Conservation (phyloP, 1,140 invertebrate genomes). For the Ridgeia piscesae region DNA sequence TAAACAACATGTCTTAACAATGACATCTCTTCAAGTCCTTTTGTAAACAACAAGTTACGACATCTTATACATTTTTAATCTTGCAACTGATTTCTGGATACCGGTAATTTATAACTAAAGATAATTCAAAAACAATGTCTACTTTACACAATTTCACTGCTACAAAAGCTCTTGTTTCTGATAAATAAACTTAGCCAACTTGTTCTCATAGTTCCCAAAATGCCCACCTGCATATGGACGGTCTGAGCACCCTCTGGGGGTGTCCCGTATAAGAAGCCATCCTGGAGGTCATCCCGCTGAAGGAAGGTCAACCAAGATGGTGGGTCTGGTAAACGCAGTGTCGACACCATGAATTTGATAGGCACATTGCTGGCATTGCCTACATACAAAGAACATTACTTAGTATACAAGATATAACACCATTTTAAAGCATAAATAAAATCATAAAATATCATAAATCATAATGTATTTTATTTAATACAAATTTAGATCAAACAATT, state of each 20-base stretch:
- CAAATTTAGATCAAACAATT: no score
- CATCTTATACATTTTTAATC: no score
- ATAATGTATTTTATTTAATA: not conserved
- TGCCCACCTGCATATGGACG: not conserved
- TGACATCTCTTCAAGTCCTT: no score
- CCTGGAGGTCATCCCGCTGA: slow-evolving; percentile 9
- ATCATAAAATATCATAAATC: no score
- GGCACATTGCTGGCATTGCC: not conserved
- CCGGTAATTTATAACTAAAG: no score
- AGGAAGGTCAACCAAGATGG: slow-evolving; percentile 6
- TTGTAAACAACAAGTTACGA: no score
- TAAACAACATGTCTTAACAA: no score
- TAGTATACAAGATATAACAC: not conserved
- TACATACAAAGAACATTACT: not conserved
- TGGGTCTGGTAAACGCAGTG: not conserved
- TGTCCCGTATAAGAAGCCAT: slow-evolving; percentile 12
- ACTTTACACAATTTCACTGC: no score
- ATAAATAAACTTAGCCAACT: not conserved
- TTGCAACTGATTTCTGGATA: no score
- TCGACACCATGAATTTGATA: not conserved
- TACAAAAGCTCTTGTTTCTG: not conserved
- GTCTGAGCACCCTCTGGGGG: not conserved
- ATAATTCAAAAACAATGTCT: no score
- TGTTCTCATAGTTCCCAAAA: not conserved
- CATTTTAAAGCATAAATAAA: no score